A percentile compares a stretch with the other conserved stretches of the same genome.
Conservation (phyloP, 2,797 vertebrate species). For the Myioborus melanocephalus region DNA sequence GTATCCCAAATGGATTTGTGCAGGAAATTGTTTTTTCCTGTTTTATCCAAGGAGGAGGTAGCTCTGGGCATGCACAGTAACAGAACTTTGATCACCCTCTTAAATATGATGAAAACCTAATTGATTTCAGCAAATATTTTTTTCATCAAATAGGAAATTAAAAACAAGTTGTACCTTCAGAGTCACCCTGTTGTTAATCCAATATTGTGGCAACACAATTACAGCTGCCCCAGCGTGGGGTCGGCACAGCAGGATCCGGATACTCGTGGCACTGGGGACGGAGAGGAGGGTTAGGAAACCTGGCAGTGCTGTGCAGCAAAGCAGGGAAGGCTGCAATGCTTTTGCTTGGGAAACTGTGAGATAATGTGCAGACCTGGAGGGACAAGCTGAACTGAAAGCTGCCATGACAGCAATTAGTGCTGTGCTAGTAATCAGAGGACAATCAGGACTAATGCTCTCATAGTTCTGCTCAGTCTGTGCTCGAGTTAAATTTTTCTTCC, state of each 20-base stretch:
- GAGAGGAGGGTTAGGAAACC: neutral
- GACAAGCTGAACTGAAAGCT: neutral
- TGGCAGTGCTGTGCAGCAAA: neutral
- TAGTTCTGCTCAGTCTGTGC: neutral
- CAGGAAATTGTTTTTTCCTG: neutral
- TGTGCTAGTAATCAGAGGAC: neutral
- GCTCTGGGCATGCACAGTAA: neutral
- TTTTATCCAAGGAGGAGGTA: neutral
- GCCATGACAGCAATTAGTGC: neutral
- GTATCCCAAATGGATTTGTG: neutral
- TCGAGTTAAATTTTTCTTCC: neutral
- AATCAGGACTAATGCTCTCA: neutral
- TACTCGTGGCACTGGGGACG: fast-evolving
- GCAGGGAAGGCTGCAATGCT: neutral
- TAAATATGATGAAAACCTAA: neutral
- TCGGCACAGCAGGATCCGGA: neutral
- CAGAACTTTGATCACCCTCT: neutral
- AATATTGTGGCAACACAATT: constrained; percentile 49
- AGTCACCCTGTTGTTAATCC: neutral
- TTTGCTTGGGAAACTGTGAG: neutral
- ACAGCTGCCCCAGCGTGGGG: neutral
- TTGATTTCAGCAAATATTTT: neutral
- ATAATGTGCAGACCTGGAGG: neutral
- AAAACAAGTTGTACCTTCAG: neutral
- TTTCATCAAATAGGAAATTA: neutral